Evolutionary conservation across 2,797 vertebrate genomes (phyloP).

Genomic region (Girardinus metallicus): DNA sequence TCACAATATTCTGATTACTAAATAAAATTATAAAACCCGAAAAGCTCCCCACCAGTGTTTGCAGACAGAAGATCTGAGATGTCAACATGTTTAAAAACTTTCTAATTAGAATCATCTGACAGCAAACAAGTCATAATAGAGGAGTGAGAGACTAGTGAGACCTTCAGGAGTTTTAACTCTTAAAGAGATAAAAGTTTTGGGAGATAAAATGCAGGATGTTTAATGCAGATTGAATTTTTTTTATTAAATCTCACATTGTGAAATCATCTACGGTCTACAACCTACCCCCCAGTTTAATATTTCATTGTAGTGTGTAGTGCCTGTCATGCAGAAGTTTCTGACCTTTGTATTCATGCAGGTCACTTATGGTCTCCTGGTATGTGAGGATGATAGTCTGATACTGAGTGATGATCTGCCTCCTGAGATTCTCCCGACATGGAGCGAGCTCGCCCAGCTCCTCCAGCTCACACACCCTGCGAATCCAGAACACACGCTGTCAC

Average conservation of each 20-base stretch:
- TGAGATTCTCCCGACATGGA: slow-evolving; percentile 96
- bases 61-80: background rate
- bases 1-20: background rate
- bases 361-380: slow-evolving; percentile 96
- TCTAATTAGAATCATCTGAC: background rate
- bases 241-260: background rate
- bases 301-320: background rate
- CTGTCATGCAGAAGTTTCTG: slow-evolving; percentile 15
- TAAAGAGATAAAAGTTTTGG: background rate
- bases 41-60: background rate
- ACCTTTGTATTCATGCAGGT: slow-evolving; percentile 98
- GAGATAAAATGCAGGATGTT: background rate
- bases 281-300: background rate
- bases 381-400: slow-evolving; percentile 99
- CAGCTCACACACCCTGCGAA: slow-evolving; percentile 92
- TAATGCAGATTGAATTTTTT: background rate
- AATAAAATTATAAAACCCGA: background rate
- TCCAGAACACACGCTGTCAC: slow-evolving; percentile 14
- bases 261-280: background rate
- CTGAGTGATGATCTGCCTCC: slow-evolving; percentile 96
- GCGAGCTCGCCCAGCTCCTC: slow-evolving; percentile 97
- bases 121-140: background rate
- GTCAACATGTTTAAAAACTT: background rate
- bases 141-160: background rate
- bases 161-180: background rate